Evolutionary conservation across 2,888 invertebrate genomes (phyloP).

Genomic region (Lasiommata megera): DNA sequence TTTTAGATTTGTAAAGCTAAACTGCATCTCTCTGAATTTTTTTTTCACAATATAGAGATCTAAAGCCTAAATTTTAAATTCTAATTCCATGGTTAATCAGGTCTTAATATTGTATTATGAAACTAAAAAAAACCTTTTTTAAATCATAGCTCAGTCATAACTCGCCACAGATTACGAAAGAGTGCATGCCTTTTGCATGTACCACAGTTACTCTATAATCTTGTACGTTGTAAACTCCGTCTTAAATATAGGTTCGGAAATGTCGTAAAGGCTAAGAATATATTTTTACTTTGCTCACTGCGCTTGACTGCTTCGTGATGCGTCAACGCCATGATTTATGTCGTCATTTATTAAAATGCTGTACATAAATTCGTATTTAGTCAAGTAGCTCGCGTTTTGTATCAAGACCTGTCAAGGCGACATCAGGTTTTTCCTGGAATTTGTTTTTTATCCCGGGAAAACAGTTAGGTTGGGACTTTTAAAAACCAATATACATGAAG

Average conservation of each 20-base stretch:
- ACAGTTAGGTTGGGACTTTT: no score
- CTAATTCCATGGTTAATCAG: background rate
- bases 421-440: background rate
- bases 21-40: no score
- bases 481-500: no score
- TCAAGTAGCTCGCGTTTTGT: background rate
- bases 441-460: no score
- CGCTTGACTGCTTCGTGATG: slow-evolving; percentile 12
- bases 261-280: slow-evolving; percentile 24
- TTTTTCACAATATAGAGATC: background rate
- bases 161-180: slow-evolving; percentile 13
- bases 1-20: no score
- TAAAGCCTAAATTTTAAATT: background rate
- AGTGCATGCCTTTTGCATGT: slow-evolving; percentile 9
- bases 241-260: slow-evolving; percentile 16
- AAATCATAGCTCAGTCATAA: background rate
- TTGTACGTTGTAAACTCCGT: background rate
- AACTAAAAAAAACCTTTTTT: no score
- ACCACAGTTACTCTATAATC: slow-evolving; percentile 7
- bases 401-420: background rate
- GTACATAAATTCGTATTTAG: slow-evolving; percentile 12
- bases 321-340: slow-evolving; percentile 27
- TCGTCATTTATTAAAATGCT: slow-evolving; percentile 17
- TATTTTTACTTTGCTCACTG: slow-evolving; percentile 14
- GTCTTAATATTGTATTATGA: background rate